Base-by-base conservation (phyloP, 2,113 vertebrate genomes). In the Perccottus glenii region DNA sequence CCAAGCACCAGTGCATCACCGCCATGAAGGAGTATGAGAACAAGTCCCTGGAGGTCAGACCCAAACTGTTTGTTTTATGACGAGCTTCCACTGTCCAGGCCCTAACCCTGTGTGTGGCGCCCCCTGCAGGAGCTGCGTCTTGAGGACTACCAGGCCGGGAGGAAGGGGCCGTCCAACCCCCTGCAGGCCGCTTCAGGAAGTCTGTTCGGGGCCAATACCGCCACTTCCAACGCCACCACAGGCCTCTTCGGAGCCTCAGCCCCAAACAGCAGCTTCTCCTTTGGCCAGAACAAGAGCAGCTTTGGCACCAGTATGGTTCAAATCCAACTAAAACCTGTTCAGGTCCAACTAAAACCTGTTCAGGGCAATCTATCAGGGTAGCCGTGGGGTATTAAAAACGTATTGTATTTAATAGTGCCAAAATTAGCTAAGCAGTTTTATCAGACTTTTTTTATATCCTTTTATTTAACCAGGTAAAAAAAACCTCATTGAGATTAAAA, bases 1-100 rank as follows among this genome's bases (percentile, higher is more conserved):
- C 97, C 52, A 99, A 99, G 65, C 98, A 99, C 77, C 98, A 99
- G 60, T 99, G 98, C 70, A 99, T 99, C 79, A 99, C 97, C 4
- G 98, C 98, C 60, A 99, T 99, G 98, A 99, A 99, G 78, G 98
- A 99, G 51, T 99, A 99, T 0, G 97, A 99, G 81, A 98, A 96
- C 91, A 91, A 91, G 7, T 89, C 88, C 0, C 76, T 91, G 69
- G 89, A 91, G 89, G 89, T 89, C 16, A 60, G 71, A 33, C 12
- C 38, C 38, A 27, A 27, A 27, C 19, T 27, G 19, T 27, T 27
- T 27, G n/a, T n/a, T 27, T 27, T 27, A 27, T 27, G 19, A 27
- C 19, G 3, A 27, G 19, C 19, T 27, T 27, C 19, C 19, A 27
- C 19, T 27, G 19, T 27, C 19, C 19, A 27, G 19, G 19, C 19